Conservation (phyloP, 2,113 vertebrate species). For the Cryptoleucopteryx plumbea region DNA sequence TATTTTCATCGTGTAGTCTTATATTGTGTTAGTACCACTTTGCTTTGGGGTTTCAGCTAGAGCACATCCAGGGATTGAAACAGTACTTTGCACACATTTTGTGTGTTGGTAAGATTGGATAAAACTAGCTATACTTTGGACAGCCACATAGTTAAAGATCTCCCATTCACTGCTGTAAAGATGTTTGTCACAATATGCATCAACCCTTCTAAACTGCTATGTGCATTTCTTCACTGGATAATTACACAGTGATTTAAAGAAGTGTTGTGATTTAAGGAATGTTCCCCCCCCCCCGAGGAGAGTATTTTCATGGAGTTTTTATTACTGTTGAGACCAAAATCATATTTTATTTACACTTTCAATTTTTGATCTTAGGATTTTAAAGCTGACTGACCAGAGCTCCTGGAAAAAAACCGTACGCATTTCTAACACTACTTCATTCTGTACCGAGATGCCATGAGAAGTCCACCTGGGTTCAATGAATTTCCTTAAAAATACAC, state of each 20-base stretch:
- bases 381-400: background rate
- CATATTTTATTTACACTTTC: background rate
- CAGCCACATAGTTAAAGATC: background rate
- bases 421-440: background rate
- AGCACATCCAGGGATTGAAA: fast-evolving
- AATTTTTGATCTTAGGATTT: background rate
- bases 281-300: fast-evolving
- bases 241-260: too few relatives aligned
- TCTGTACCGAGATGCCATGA: background rate
- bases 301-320: background rate
- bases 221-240: too few relatives aligned
- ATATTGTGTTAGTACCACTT: background rate
- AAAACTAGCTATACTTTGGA: background rate
- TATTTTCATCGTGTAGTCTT: background rate
- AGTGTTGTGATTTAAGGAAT: too few relatives aligned
- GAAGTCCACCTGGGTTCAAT: background rate
- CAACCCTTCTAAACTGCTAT: background rate
- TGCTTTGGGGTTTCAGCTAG: background rate
- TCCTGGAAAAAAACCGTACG: background rate
- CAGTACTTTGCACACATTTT: fast-evolving
- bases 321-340: background rate
- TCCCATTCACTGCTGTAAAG: background rate
- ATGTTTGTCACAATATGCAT: background rate
- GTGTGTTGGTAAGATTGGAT: background rate
- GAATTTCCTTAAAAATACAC: background rate